Conservation (phyloP, 2,888 invertebrate species). For the Myopa tessellatipennis region DNA sequence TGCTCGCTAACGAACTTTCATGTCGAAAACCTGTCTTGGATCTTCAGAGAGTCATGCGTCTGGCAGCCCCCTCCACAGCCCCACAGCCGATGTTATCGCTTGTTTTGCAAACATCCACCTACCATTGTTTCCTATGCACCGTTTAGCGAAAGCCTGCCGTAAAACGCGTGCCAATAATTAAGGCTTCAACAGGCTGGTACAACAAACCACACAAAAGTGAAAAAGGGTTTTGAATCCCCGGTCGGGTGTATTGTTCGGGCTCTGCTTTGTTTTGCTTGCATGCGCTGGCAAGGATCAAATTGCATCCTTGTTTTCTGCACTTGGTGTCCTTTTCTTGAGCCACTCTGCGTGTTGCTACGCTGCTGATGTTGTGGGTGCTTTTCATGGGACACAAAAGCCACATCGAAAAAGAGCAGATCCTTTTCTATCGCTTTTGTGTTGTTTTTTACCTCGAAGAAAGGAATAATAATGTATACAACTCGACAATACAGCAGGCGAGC, state of each 20-base stretch:
- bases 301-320: constrained; percentile 52
- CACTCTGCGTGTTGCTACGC: constrained; percentile 6
- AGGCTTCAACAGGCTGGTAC: constrained; percentile 49
- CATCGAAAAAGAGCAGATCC: constrained; percentile 59
- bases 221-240: constrained; percentile 24
- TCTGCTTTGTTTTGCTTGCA: constrained; percentile 19
- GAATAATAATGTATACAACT: constrained; percentile 4
- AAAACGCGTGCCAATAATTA: constrained; percentile 64
- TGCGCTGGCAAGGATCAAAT: constrained; percentile 47
- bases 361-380: constrained; percentile 38
- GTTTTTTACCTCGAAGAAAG: constrained; percentile 11
- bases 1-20: too few relatives aligned
- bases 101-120: not conserved
- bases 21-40: too few relatives aligned
- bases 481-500: constrained; percentile 18
- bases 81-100: too few relatives aligned
- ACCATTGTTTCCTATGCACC: constrained; percentile 26
- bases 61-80: too few relatives aligned
- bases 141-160: constrained; percentile 26
- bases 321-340: constrained; percentile 57
- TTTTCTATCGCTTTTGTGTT: constrained; percentile 25
- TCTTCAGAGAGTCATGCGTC: too few relatives aligned
- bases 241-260: not conserved
- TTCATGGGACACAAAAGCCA: constrained; percentile 16
- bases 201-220: constrained; percentile 12